Base-by-base conservation (phyloP, 2,113 vertebrate genomes). In the Herpailurus yagouaroundi region DNA sequence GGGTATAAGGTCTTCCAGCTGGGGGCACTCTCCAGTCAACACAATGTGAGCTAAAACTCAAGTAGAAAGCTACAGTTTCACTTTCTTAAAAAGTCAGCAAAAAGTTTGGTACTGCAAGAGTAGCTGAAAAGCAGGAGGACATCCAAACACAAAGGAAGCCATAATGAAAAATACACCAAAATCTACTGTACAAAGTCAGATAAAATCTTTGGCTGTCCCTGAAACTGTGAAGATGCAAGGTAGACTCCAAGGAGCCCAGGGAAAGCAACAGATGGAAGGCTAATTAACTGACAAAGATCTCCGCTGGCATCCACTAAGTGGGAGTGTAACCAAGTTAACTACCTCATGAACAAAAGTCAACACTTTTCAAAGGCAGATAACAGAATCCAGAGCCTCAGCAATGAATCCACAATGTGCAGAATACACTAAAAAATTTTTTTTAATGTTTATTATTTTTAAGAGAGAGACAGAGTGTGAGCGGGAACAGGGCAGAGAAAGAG, bases 321-420 rank as follows among this genome's bases (percentile, higher is more conserved):
- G 82, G 48, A 79, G 60, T 18, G 33, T 60, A 81, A 33, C 55
- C 15, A 82, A 64, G 27, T 77, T 31, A 92, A 95, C 23, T 60
- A 57, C 2, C 23, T 93, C 48, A 38, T 60, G 16, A 86, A 82
- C 60, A 81, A 95, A 89, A 86, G 41, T 66, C 23, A 85, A 38
- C n/a, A 92, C 13, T 69, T 94, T 63, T 89, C 60, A 84, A 84
- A 82, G 25, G 57, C 83, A 96, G 16, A 16, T 25, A 91, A 93
- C 12, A 74, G 38, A 93, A 81, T 50, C 9, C 25, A 84, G n/a
- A 83, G 55, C 66, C 64, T 86, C 80, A 74, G 86, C n/a, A 82
- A 87, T 29, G 15, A 88, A 84, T 69, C 33, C 57, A 68, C 11
- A 68, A 64, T 73, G 38, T 68, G 16, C 50, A 86, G 36, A 93